These are phyloP conservation scores for Sinhomidia bicolor DNA, from an alignment of 2,888 invertebrate species.

Conservation along the genomic window DNA sequence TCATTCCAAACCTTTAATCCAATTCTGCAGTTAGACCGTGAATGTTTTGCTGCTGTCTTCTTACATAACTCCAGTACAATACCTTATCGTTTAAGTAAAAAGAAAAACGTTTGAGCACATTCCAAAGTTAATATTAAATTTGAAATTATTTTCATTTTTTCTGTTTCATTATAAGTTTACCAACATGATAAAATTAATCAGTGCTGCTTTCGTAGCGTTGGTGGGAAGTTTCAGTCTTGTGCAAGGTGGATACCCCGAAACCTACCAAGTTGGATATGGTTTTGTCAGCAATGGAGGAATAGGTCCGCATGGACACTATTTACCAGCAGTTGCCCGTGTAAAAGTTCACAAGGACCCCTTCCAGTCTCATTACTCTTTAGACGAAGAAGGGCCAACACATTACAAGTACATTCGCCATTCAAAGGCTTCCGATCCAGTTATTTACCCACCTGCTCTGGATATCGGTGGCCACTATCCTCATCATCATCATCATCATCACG, in stretches of 20 bases:
- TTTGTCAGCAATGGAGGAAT: constrained; percentile 56
- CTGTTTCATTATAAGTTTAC: neutral
- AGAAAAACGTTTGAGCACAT: neutral
- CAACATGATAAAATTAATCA: constrained; percentile 8
- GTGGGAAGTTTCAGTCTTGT: constrained; percentile 11
- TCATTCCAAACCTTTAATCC: too few relatives aligned
- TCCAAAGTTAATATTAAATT: neutral
- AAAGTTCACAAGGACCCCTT: constrained; percentile 75
- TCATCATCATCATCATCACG: neutral
- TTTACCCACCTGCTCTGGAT: neutral
- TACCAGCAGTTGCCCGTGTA: constrained; percentile 74
- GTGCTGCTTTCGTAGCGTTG: neutral
- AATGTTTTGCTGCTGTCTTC: too few relatives aligned
- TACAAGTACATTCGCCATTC: constrained; percentile 77
- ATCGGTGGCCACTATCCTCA: too few relatives aligned
- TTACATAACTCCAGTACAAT: too few relatives aligned
- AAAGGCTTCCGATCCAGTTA: constrained; percentile 28
- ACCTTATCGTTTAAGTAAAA: neutral
- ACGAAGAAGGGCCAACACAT: constrained; percentile 77
- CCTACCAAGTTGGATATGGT: constrained; percentile 52
- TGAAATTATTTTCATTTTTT: too few relatives aligned
- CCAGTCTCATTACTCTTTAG: constrained; percentile 72
- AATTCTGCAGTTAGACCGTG: too few relatives aligned
- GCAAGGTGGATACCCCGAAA: constrained; percentile 45
- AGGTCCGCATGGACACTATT: constrained; percentile 67